Evolutionary conservation across 1,140 invertebrate genomes (phyloP), one percentile per base, ranked within the genome.

Genomic region (Melipona quadrifasciata): DNA sequence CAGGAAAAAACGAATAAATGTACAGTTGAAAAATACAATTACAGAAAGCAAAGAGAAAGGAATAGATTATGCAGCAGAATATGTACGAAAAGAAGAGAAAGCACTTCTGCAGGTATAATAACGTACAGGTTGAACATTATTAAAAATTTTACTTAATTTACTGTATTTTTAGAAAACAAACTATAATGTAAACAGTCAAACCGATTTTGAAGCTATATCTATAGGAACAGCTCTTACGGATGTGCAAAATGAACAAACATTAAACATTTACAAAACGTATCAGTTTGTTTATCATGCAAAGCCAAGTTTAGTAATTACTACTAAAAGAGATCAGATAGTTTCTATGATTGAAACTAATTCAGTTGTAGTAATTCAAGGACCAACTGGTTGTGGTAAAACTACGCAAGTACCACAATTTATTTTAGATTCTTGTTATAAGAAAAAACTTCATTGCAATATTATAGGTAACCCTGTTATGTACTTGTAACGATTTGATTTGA

Each of bases 361-460:
- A 90, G 96, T 97, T 8, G 94, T 97, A 2, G 96, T 99, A 21
- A 97, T 99, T 84, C 97, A 98, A 94, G 99, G 99, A 39, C 97
- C 97, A 80, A 99, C 98, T 8, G 98, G 98, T 10, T 96, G 95
- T 92, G 96, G 96, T 17, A 96, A 97, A 94, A 97, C 97, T 6
- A 98, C 98, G 0, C 97, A 98, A 95, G 96, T 98, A 6, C 98
- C 98, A 0, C 98, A 99, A 92, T 98, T 97, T 95, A 97, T 99
- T 86, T 93, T 99, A 47, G 97, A 99, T 93, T 94, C 96, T 82
- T 96, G 96, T 92, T 95, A 94, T 74, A 93, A 95, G 19, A 95
- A 95, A 24, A 95, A 95, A 31, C 93, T 94, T 74, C 94, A 96
- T 39, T 98, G 98, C 91, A 97, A 98, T 90, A 98, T 99, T 83